Percentiles rank a stretch among this genome's conserved stretches.
phyloP scores from a whole-genome alignment of 2,113 vertebrate genomes.

The Galbula dea region DNA sequence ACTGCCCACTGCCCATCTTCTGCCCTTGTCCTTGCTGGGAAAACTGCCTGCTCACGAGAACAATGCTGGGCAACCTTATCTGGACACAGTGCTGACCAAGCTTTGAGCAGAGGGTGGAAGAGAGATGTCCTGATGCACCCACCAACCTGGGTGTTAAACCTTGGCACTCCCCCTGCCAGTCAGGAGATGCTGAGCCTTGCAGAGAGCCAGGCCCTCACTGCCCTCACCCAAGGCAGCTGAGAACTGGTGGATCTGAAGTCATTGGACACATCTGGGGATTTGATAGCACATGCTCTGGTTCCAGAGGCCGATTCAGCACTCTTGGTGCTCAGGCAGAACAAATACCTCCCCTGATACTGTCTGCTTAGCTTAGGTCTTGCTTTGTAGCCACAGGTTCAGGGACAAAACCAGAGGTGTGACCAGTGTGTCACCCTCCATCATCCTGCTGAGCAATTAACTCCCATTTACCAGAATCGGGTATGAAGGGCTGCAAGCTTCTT shows the following conservation, averaged over 20 bases:
- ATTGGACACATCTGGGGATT: background rate
- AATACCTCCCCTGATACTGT: background rate
- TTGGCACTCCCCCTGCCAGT: background rate
- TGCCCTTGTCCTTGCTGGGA: background rate
- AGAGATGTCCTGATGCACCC: accelerated
- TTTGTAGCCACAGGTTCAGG: background rate
- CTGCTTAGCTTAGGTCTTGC: background rate
- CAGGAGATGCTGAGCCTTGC: background rate
- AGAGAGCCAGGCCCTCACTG: accelerated
- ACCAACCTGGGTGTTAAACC: background rate
- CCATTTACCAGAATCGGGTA: background rate
- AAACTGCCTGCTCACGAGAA: accelerated
- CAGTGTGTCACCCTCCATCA: background rate
- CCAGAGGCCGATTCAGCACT: background rate
- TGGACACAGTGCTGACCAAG: background rate
- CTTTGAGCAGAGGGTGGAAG: background rate
- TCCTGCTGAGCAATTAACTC: background rate
- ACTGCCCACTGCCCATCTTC: background rate
- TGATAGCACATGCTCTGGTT: background rate
- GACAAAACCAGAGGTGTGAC: background rate
- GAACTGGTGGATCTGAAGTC: background rate
- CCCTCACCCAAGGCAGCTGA: background rate
- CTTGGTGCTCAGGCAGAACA: background rate
- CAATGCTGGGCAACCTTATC: background rate
- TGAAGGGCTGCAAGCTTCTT: background rate